Evolutionary conservation across 2,888 invertebrate species (phyloP).

Genomic region (Pristionchus exspectatus): DNA sequence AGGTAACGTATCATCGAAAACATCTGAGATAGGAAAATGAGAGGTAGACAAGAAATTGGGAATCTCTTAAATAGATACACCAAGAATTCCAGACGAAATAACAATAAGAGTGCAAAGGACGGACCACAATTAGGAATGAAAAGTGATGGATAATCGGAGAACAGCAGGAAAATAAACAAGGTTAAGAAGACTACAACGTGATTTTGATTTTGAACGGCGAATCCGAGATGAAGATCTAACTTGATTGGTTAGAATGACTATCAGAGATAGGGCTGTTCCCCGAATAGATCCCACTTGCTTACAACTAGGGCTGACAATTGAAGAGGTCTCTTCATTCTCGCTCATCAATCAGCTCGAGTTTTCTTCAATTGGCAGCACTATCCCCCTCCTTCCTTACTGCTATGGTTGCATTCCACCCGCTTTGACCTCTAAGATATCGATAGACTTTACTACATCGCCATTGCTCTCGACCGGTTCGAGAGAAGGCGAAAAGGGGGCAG

Average conservation of each 20-base stretch:
- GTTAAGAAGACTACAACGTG: neutral
- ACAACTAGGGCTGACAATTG: too few relatives aligned
- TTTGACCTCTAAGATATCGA: constrained; percentile 16
- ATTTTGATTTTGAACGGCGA: neutral
- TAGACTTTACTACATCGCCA: constrained; percentile 21
- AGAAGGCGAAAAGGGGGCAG: neutral
- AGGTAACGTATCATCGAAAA: neutral
- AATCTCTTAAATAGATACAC: neutral
- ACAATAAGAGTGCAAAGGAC: neutral
- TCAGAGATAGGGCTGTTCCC: constrained; percentile 14
- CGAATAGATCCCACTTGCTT: neutral
- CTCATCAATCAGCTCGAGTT: too few relatives aligned
- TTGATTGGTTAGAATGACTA: constrained; percentile 1
- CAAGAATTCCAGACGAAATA: neutral
- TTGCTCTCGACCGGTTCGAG: constrained; percentile 17
- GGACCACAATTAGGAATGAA: neutral
- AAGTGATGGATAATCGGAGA: neutral
- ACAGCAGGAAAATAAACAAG: neutral
- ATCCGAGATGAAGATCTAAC: neutral
- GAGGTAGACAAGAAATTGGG: too few relatives aligned
- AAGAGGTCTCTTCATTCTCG: too few relatives aligned
- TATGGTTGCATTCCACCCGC: neutral
- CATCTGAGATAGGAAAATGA: neutral
- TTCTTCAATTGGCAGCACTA: too few relatives aligned
- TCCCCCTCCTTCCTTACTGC: neutral